These are phyloP conservation scores for Aspidiotus rigidus DNA, from an alignment of 2,888 invertebrate genomes.

Conservation along the genomic window DNA sequence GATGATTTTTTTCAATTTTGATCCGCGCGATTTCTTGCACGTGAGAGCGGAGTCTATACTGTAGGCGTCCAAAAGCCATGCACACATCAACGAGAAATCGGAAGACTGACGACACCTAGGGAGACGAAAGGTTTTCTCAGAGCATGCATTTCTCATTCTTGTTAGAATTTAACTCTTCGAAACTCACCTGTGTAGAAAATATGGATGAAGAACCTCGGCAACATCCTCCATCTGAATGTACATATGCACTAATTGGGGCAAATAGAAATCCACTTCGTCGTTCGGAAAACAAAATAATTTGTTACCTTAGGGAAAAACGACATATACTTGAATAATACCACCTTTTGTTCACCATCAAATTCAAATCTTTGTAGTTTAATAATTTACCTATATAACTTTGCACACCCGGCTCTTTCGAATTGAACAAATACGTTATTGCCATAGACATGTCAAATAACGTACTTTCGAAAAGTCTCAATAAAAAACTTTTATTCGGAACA, in stretches of 20 bases:
- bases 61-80: conserved; percentile 94
- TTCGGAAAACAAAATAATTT: conserved; percentile 91
- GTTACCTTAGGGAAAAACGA: conserved; percentile 58
- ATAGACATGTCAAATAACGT: conserved; percentile 96
- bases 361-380: neutral
- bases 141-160: conserved; percentile 8
- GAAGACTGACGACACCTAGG: conserved; percentile 76
- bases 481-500: conserved; percentile 53
- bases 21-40: conserved; percentile 62
- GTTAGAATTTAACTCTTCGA: neutral
- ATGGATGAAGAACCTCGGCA: conserved; percentile 84
- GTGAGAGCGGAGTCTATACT: conserved; percentile 62
- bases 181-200: conserved; percentile 64
- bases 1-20: conserved; percentile 64
- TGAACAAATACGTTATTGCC: conserved; percentile 95
- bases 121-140: conserved; percentile 15
- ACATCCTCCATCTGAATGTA: conserved; percentile 97
- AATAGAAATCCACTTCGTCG: conserved; percentile 90
- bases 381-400: conserved; percentile 81
- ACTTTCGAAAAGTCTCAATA: conserved; percentile 88
- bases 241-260: conserved; percentile 96
- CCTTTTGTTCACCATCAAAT: neutral
- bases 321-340: neutral
- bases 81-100: conserved; percentile 90
- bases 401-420: conserved; percentile 96